Evolutionary conservation across 2,888 invertebrate species (phyloP), one percentile per base, ranked within the genome.

Genomic region (Taenaris catops): DNA sequence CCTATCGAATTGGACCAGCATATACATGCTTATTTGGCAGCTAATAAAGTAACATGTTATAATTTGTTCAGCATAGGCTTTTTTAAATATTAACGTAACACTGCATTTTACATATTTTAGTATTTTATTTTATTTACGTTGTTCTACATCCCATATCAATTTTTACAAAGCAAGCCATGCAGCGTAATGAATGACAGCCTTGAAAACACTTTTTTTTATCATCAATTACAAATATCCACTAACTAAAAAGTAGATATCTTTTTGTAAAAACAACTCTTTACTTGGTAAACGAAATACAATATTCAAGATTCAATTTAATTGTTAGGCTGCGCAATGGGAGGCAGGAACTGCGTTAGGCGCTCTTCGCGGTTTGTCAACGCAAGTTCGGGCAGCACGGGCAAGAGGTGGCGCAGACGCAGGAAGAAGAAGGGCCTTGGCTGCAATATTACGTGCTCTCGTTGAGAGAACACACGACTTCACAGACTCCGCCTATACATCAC

Each of bases 401-500:
- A 63, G 86, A 1, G 79, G 84, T n/a, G 93, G 96, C 69, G 95
- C 96, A 2, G 88, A 93, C 49, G 88, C 84, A 56, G 57, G 65
- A 0, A 55, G 84, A 8, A 87, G 96, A 58, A 95, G 97, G 59
- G 93, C 96, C 46, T 90, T 99, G 33, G 92, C 95, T 11, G 87
- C 92, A 51, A 95, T 97, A 41, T 89, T 99, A 62, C 96, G 98
- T 58, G 92, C 95, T 47, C 92, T 97, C 40, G 91, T 97, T 45
- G 99, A 99, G 84, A 92, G 97, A 65, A 97, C 97, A 44, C 96
- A 96, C 88, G 98, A 99, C 88, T 99, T 99, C 84, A 99, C 99
- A 32, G 99, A 99, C 88, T 99, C 98, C 49, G 98, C 99, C 48
- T 99, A 99, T 84, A 99, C 99, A 44, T 95, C 94, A 53, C 98